Conservation (phyloP, 1,140 invertebrate genomes). For the Brachionus sp. region DNA sequence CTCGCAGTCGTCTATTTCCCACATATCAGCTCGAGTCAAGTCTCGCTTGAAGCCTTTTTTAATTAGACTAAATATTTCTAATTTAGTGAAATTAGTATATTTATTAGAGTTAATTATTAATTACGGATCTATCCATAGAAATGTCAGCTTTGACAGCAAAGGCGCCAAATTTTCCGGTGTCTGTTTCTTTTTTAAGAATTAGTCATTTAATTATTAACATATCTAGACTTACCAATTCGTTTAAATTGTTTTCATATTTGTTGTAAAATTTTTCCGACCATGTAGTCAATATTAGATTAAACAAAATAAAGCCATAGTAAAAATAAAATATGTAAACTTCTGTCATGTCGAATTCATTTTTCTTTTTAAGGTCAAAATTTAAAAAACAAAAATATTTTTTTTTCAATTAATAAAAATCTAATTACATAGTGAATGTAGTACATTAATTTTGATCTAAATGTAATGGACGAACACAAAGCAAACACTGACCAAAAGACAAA, state of each 20-base stretch:
- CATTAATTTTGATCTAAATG: constrained; percentile 43
- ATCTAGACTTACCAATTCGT: background rate
- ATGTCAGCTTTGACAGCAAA: background rate
- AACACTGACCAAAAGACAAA: constrained; percentile 44
- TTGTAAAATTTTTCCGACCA: constrained; percentile 43
- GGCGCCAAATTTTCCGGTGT: constrained; percentile 31
- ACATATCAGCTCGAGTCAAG: constrained; percentile 32
- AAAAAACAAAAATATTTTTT: too few species aligned
- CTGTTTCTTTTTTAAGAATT: constrained; percentile 7
- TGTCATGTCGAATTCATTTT: background rate
- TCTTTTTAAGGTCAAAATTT: too few species aligned
- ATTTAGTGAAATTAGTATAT: background rate
- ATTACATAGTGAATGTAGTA: constrained; percentile 45
- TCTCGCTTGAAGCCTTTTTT: constrained; percentile 36
- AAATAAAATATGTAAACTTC: constrained; percentile 32
- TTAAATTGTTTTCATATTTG: constrained; percentile 42
- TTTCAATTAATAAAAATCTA: too few species aligned
- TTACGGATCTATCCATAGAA: constrained; percentile 42
- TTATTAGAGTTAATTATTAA: background rate
- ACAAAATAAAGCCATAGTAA: constrained; percentile 16
- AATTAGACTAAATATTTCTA: constrained; percentile 1
- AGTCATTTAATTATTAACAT: background rate
- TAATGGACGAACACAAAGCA: constrained; percentile 23
- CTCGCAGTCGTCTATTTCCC: constrained; percentile 42
- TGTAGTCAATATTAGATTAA: constrained; percentile 21